Percentiles rank a stretch among this genome's conserved stretches.
Evolutionary conservation across 2,113 vertebrate genomes (phyloP).

Genomic region (Myotis davidii): DNA sequence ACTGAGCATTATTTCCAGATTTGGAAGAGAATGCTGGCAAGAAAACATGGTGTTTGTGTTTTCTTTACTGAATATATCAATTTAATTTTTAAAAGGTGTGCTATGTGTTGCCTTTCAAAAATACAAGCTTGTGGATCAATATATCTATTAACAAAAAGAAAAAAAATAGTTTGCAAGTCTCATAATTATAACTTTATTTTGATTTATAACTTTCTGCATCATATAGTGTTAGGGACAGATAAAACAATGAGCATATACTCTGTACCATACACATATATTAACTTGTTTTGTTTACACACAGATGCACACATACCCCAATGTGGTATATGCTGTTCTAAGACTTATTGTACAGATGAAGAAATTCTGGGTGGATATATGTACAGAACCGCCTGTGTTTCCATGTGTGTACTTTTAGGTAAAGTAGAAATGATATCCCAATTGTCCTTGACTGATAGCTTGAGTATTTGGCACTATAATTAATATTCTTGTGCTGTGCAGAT

Average conservation of each 20-base stretch:
- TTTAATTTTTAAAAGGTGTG: constrained; percentile 38
- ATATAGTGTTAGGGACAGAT: neutral
- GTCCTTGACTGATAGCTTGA: constrained; percentile 3
- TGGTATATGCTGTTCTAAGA: neutral
- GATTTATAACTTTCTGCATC: neutral
- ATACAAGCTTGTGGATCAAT: neutral
- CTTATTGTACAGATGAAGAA: neutral
- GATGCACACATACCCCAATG: neutral
- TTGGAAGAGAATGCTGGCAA: neutral
- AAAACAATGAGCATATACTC: neutral
- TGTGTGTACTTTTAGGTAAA: constrained; percentile 13
- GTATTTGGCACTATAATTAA: constrained; percentile 43
- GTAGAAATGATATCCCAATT: constrained; percentile 15
- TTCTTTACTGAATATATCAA: constrained; percentile 62
- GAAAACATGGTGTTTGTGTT: neutral
- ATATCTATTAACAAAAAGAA: neutral
- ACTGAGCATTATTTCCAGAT: neutral
- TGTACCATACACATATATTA: neutral
- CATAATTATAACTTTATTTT: constrained; percentile 12
- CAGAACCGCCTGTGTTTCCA: neutral
- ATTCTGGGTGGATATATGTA: neutral
- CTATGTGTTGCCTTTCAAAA: neutral
- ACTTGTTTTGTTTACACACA: neutral
- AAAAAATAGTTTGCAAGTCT: neutral
- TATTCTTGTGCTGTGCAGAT: constrained; percentile 1